phyloP scores from a whole-genome alignment of 2,113 vertebrate species.

The Echinops telfairi region DNA sequence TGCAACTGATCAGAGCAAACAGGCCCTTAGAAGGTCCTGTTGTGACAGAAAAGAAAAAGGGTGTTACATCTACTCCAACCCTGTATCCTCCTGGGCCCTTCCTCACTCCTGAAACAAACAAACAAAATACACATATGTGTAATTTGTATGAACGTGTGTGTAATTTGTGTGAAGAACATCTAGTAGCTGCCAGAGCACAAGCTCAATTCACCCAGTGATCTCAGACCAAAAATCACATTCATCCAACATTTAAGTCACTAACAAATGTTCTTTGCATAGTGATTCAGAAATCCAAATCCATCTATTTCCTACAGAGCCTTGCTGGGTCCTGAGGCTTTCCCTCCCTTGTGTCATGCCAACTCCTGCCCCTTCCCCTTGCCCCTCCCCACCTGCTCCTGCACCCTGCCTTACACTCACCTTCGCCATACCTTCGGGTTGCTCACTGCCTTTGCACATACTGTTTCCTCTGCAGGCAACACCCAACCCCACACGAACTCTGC shows the following conservation, averaged over 20 bases:
- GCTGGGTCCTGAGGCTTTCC: neutral
- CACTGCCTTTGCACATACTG: neutral
- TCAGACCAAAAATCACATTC: constrained; percentile 1
- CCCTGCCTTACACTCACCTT: neutral
- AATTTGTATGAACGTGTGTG: too few species aligned
- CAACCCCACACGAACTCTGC: neutral
- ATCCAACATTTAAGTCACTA: constrained; percentile 9
- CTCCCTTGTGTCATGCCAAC: neutral
- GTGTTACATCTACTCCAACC: too few species aligned
- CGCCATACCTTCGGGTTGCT: neutral
- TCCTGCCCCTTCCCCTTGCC: neutral
- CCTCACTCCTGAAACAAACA: too few species aligned
- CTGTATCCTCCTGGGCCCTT: too few species aligned
- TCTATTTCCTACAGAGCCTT: neutral
- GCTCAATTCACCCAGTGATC: neutral
- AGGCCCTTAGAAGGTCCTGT: too few species aligned
- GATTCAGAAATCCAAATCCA: constrained; percentile 43
- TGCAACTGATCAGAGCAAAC: too few species aligned
- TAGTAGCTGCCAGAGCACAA: neutral
- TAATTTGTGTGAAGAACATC: neutral
- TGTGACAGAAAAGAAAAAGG: too few species aligned
- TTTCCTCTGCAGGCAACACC: neutral
- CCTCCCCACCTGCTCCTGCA: neutral
- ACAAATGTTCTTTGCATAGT: neutral
- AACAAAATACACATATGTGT: too few species aligned